These are phyloP conservation scores for Drosophila austrosaltans DNA, from an alignment of 2,888 invertebrate species.

Conservation along the genomic window DNA sequence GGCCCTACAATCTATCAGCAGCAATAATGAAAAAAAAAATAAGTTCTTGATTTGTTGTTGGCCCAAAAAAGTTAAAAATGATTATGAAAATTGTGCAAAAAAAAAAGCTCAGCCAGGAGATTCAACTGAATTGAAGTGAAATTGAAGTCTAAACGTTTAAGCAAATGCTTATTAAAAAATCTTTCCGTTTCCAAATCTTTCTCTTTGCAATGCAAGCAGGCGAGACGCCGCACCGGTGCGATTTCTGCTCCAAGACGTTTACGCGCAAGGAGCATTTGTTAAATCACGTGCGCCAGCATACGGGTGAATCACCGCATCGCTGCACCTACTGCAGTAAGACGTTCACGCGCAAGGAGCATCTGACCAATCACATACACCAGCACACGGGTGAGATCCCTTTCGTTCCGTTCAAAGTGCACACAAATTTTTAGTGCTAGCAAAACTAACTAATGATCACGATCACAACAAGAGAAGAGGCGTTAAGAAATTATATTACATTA, in stretches of 20 bases:
- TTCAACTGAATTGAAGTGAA: constrained; percentile 10
- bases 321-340: constrained; percentile 94
- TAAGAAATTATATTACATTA: background rate
- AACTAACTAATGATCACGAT: constrained; percentile 1
- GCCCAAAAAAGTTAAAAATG: background rate
- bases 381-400: constrained; percentile 94
- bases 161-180: constrained; percentile 12
- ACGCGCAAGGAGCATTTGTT: constrained; percentile 93
- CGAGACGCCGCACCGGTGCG: constrained; percentile 93
- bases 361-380: constrained; percentile 92
- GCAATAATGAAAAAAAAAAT: background rate
- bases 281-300: constrained; percentile 92
- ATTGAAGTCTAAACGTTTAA: constrained; percentile 10
- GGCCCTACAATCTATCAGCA: background rate
- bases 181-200: constrained; percentile 17
- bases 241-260: constrained; percentile 93
- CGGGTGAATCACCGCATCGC: constrained; percentile 93
- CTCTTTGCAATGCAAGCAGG: constrained; percentile 81
- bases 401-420: constrained; percentile 36
- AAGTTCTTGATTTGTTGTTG: background rate
- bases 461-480: background rate
- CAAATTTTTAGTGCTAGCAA: background rate
- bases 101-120: constrained; percentile 10
- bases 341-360: constrained; percentile 94
- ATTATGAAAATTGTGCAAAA: background rate